Base-by-base conservation (phyloP, 2,888 invertebrate species). In the Oscheius myriophilus region DNA sequence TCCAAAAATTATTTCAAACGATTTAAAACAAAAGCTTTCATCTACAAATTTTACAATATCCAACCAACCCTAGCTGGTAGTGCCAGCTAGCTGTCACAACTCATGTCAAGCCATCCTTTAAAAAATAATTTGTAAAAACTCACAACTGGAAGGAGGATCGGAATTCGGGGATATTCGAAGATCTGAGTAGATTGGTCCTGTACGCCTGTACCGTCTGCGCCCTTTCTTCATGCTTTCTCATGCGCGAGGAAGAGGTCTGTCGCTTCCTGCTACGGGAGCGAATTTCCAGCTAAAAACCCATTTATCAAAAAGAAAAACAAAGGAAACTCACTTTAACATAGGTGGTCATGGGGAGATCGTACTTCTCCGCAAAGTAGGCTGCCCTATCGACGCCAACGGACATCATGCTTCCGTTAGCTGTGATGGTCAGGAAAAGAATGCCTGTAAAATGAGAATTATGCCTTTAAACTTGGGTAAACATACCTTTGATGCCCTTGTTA, bases 341-440 rank as follows among this genome's bases (percentile, higher is more conserved):
- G 12, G 72, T 68, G 61, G 67, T 69, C 41, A 74, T 57, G 16
- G 43, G 64, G 0, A 71, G 64, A 42, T 69, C 67, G 14, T 58
- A 26, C 4, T 69, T 21, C 14, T 75, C 72, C 21, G 77, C 55
- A 68, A 81, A 81, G 66, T 76, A 79, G 26, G 69, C 61, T 11
- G 71, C 79, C 16, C 75, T 73, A 21, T 74, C 68, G 14, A 81
- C 42, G 43, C 65, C 66, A 33, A 81, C 72, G 26, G 66, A 68
- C 14, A 81, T 64, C 49, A 71, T 68, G 51, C 70, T 23, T 23
- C 78, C 79, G 66, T 68, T 64, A 3, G 79, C 33, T 6, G 76
- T 68, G 70, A 81, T 74, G 46, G 67, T 61, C 25, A 81, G 25
- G 61, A 75, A 81, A 26, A 81, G 26, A 67, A 81, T 79, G 46